phyloP scores from a whole-genome alignment of 2,888 invertebrate genomes.

The Melieria crassipennis region DNA sequence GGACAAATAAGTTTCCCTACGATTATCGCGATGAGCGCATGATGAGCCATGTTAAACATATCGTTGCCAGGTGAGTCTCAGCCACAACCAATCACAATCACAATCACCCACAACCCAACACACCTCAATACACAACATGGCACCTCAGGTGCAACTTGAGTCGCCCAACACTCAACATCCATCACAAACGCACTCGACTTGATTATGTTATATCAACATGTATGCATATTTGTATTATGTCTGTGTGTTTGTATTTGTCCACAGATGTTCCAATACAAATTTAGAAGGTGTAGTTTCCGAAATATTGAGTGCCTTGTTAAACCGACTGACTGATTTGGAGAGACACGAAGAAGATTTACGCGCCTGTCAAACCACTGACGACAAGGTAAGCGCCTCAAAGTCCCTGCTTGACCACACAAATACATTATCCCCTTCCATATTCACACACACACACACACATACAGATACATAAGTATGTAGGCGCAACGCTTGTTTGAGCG shows the following conservation, averaged over 20 bases:
- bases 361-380: slow-evolving; percentile 62
- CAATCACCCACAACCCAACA: too few species aligned
- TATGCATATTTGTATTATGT: not conserved
- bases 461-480: not conserved
- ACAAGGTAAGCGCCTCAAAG: slow-evolving; percentile 52
- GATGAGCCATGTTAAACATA: slow-evolving; percentile 67
- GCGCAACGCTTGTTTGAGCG: not conserved
- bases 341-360: slow-evolving; percentile 65
- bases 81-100: not conserved
- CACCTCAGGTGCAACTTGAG: too few species aligned
- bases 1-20: slow-evolving; percentile 66
- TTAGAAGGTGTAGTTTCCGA: slow-evolving; percentile 65
- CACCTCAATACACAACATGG: too few species aligned
- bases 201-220: not conserved
- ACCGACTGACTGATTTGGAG: slow-evolving; percentile 67
- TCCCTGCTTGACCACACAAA: not conserved
- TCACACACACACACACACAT: not conserved
- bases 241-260: not conserved
- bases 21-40: slow-evolving; percentile 66
- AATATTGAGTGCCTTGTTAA: slow-evolving; percentile 67
- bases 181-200: not conserved
- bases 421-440: not conserved
- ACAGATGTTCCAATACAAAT: slow-evolving; percentile 65
- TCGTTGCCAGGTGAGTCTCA: slow-evolving; percentile 63
- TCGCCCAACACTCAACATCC: not conserved